Conservation (phyloP, 37 sponge, comb jelly and placozoan genomes). For the Petrosia ficiformis region DNA sequence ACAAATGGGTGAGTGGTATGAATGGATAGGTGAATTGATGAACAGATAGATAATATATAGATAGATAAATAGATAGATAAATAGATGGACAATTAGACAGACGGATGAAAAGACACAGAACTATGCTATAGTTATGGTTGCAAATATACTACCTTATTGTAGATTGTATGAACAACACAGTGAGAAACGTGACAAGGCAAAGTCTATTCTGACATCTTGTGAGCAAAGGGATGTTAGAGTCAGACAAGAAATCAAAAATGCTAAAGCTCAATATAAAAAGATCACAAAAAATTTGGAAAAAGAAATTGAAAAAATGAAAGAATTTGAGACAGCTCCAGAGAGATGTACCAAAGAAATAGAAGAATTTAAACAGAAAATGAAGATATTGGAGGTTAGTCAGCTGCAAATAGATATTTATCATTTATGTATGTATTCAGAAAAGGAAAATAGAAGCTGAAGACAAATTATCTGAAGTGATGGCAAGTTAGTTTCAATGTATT, state of each 20-base stretch:
- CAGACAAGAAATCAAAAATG: slow-evolving; percentile 86
- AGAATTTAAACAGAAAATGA: slow-evolving; percentile 44
- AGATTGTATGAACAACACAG: slow-evolving; percentile 14
- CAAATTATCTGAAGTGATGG: slow-evolving; percentile 61
- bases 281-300: slow-evolving; percentile 66
- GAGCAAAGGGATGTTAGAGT: slow-evolving; percentile 73
- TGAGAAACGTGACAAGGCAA: slow-evolving; percentile 49
- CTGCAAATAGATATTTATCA: background rate
- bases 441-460: slow-evolving; percentile 57
- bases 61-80: too few species aligned
- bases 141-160: background rate
- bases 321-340: slow-evolving; percentile 74
- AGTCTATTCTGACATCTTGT: slow-evolving; percentile 49
- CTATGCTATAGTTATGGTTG: too few species aligned
- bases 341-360: slow-evolving; percentile 65
- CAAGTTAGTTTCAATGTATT: slow-evolving; percentile 37
- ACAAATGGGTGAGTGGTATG: too few species aligned
- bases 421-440: slow-evolving; percentile 10
- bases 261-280: slow-evolving; percentile 70
- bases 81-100: too few species aligned
- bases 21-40: too few species aligned
- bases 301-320: slow-evolving; percentile 79
- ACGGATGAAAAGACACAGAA: too few species aligned
- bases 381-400: slow-evolving; percentile 53
- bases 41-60: too few species aligned